Evolutionary conservation across 2,797 vertebrate genomes (phyloP), one percentile per base, ranked within the genome.

Genomic region (Otolemur crassicaudatus): DNA sequence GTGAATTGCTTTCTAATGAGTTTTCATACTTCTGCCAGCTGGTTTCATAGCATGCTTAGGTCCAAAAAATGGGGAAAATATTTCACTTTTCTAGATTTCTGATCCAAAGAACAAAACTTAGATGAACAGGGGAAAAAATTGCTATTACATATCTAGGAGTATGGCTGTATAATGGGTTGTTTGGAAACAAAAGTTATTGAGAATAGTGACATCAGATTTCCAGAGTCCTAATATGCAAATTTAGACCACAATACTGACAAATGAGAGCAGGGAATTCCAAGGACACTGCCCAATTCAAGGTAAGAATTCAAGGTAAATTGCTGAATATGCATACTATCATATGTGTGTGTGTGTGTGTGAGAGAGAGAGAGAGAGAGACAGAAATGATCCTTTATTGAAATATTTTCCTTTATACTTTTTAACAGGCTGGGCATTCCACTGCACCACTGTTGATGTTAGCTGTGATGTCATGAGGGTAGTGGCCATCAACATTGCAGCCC

Each of bases 81-180:
- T 23, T 56, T 43, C 8, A 17, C 5, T 75, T 89, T 40, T 91
- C 56, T 93, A 73, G 53, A 77, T 73, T 72, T 49, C 22, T 20
- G 19, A 95, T 83, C 40, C 49, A 90, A 23, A 49, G 37, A 92
- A 73, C 69, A 31, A 53, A 95, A 65, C 40, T 89, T 91, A 80
- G 49, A 29, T 14, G 13, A 86, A 88, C 17, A 34, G 29, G 53
- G 79, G 5, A 86, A 81, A 85, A 94, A 76, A 11, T 75, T 89
- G 34, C 17, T 80, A 13, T 79, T 65, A 37, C 6, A 76, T 43
- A 80, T 29, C 27, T 27, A 75, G 43, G 60, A 91, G 53, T 43
- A 49, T 60, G 80, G 31, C 31, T 67, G 8, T 80, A 67, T 56
- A 65, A 65, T 25, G 19, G 3, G 22, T 82, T 65, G 34, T 70